phyloP scores from a whole-genome alignment of 2,888 invertebrate genomes.

The Hirtodrosophila trivittata region DNA sequence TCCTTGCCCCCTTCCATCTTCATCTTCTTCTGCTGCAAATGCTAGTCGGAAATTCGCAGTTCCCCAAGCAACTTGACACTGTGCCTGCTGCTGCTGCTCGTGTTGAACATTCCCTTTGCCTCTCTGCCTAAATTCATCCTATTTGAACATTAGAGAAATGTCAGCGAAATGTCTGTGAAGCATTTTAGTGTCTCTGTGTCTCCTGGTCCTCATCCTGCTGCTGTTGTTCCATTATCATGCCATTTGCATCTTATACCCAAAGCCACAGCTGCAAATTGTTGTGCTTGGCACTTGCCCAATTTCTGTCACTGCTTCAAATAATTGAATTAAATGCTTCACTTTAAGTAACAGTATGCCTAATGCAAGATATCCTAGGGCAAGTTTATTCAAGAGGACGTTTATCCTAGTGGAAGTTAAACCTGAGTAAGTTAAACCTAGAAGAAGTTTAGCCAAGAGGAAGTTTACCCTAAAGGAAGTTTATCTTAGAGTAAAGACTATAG shows the following conservation, averaged over 20 bases:
- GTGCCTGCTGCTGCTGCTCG: not conserved
- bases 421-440: too few species aligned
- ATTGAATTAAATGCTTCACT: not conserved
- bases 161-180: slow-evolving; percentile 18
- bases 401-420: too few species aligned
- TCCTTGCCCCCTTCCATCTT: slow-evolving; percentile 1
- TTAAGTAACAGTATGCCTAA: too few species aligned
- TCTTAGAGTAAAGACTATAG: too few species aligned
- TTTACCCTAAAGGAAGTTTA: too few species aligned
- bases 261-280: slow-evolving; percentile 7
- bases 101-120: slow-evolving; percentile 1
- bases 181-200: not conserved
- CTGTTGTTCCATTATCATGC: slow-evolving; percentile 1
- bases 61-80: not conserved
- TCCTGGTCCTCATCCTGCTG: not conserved
- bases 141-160: slow-evolving; percentile 39
- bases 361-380: too few species aligned
- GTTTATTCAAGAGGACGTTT: too few species aligned
- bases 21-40: not conserved
- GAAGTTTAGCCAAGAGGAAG: too few species aligned
- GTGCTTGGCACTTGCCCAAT: slow-evolving; percentile 36
- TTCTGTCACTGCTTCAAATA: slow-evolving; percentile 17
- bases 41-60: too few species aligned
- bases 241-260: slow-evolving; percentile 21
- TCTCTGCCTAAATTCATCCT: slow-evolving; percentile 34